Conservation (phyloP, 2,797 vertebrate species). For the Manis crassicaudata region DNA sequence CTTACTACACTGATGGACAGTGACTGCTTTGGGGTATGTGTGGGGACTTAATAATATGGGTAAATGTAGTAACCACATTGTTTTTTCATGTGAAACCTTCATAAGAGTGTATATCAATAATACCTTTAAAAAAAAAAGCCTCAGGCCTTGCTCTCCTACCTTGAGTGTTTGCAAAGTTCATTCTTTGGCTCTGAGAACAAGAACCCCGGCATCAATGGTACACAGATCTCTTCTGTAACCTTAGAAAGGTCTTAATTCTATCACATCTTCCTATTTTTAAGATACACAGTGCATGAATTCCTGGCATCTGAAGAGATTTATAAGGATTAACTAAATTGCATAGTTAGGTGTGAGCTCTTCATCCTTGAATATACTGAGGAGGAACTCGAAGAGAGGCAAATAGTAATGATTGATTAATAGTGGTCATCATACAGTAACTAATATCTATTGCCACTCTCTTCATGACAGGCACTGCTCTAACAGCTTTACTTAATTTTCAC, state of each 20-base stretch:
- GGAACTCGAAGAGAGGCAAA: not conserved
- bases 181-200: too few relatives aligned
- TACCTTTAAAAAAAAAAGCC: too few relatives aligned
- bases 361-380: not conserved
- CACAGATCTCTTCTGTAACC: not conserved
- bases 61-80: too few relatives aligned
- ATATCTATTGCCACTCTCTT: not conserved
- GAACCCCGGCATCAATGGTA: not conserved
- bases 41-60: too few relatives aligned
- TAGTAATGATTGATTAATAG: not conserved
- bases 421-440: not conserved
- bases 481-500: not conserved
- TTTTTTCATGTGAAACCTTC: too few relatives aligned
- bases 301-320: constrained; percentile 21
- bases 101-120: too few relatives aligned
- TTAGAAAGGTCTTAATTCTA: not conserved
- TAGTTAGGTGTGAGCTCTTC: not conserved
- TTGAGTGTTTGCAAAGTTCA: too few relatives aligned
- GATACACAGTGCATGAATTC: not conserved
- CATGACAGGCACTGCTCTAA: not conserved
- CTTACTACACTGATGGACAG: too few relatives aligned
- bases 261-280: not conserved
- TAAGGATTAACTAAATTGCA: not conserved
- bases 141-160: too few relatives aligned
- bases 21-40: too few relatives aligned